phyloP scores from a whole-genome alignment of 2,113 vertebrate genomes.

The Physeter macrocephalus region DNA sequence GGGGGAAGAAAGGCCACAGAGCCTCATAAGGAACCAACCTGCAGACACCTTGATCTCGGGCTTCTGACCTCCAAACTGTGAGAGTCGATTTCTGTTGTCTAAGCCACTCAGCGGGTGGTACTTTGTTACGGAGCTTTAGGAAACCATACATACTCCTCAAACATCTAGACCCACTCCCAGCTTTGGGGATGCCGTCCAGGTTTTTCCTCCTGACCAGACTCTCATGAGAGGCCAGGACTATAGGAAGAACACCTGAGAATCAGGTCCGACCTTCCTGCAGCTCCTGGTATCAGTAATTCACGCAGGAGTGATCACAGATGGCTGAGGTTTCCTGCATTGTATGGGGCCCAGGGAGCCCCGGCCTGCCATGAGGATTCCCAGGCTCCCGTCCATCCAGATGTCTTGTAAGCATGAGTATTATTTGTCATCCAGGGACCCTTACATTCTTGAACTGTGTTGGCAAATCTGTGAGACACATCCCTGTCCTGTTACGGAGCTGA shows the following conservation, averaged over 20 bases:
- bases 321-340: neutral
- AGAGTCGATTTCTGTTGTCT: neutral
- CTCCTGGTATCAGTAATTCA: neutral
- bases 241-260: neutral
- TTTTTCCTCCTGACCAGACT: too few relatives aligned
- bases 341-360: neutral
- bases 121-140: neutral
- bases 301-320: neutral
- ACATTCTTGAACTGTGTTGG: neutral
- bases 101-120: neutral
- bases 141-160: neutral
- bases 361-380: neutral
- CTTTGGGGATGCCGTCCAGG: neutral
- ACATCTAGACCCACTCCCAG: neutral
- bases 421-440: neutral
- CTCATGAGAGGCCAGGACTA: neutral
- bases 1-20: rapidly evolving
- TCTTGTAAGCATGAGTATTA: neutral
- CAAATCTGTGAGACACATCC: neutral
- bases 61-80: neutral
- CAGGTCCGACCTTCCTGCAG: neutral
- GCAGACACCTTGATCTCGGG: neutral
- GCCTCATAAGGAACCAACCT: neutral
- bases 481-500: neutral
- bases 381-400: rapidly evolving